phyloP scores from a whole-genome alignment of 1,140 invertebrate species.

The Gryllus bimaculatus region DNA sequence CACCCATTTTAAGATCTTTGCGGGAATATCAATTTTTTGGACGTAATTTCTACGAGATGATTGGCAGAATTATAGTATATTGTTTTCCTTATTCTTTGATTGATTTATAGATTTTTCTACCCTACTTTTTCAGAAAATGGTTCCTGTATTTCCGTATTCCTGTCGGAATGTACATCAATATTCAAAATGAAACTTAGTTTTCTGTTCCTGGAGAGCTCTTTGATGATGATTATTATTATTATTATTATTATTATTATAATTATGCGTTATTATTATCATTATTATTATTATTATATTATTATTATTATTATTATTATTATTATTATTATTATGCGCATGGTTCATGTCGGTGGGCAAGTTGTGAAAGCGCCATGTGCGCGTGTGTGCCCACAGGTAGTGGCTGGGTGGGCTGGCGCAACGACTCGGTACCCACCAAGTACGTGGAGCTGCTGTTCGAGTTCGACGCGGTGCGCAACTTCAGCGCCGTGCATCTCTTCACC shows the following conservation, averaged over 20 bases:
- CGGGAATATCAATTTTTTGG: too few relatives aligned
- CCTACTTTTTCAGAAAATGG: too few relatives aligned
- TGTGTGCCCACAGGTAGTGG: constrained; percentile 46
- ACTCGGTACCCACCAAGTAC: constrained; percentile 40
- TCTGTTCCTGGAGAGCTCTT: too few relatives aligned
- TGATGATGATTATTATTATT: neutral
- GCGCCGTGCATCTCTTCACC: constrained; percentile 52
- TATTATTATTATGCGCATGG: neutral
- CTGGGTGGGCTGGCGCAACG: constrained; percentile 72
- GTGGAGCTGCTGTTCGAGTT: constrained; percentile 58
- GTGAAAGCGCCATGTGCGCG: too few relatives aligned
- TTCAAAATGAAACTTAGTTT: too few relatives aligned
- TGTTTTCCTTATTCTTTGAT: too few relatives aligned
- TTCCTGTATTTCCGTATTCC: too few relatives aligned
- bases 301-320: neutral
- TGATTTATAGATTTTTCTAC: too few relatives aligned
- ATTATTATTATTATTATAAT: constrained; percentile 6
- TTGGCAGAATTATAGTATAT: too few relatives aligned
- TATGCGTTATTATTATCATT: neutral
- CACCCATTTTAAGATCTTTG: too few relatives aligned
- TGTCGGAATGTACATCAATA: too few relatives aligned
- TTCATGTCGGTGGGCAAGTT: neutral
- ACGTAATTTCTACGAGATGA: too few relatives aligned
- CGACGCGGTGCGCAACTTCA: constrained; percentile 54
- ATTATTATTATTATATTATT: neutral